Conservation (phyloP, 2,113 vertebrate genomes). For the Aleadryas rufinucha region DNA sequence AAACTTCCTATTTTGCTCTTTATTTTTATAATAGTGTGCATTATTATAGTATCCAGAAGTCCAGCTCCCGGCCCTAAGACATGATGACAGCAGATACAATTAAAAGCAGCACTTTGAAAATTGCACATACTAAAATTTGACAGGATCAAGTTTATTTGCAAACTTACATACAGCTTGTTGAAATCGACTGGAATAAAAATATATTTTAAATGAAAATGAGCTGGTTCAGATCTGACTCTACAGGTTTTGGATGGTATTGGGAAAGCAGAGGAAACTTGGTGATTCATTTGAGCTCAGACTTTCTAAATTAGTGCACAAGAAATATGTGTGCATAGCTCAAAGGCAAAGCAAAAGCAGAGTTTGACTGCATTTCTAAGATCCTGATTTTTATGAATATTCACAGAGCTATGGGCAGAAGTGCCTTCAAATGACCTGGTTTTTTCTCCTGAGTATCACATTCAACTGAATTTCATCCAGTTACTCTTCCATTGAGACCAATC, state of each 20-base stretch:
- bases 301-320: background rate
- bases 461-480: background rate
- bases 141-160: background rate
- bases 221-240: background rate
- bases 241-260: background rate
- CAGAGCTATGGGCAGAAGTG: background rate
- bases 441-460: background rate
- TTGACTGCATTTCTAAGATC: background rate
- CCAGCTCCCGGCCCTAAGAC: background rate
- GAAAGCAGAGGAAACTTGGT: background rate
- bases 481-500: background rate
- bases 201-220: background rate
- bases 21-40: background rate
- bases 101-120: slow-evolving; percentile 31
- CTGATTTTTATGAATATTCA: slow-evolving; percentile 11
- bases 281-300: background rate
- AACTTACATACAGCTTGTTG: background rate
- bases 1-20: slow-evolving; percentile 40
- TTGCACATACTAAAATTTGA: slow-evolving; percentile 10
- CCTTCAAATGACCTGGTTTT: background rate
- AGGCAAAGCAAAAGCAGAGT: background rate
- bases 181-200: background rate
- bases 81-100: slow-evolving; percentile 41
- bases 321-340: background rate
- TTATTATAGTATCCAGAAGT: slow-evolving; percentile 37